Evolutionary conservation across 2,888 invertebrate genomes (phyloP).

Genomic region (Sarcophaga variegata): DNA sequence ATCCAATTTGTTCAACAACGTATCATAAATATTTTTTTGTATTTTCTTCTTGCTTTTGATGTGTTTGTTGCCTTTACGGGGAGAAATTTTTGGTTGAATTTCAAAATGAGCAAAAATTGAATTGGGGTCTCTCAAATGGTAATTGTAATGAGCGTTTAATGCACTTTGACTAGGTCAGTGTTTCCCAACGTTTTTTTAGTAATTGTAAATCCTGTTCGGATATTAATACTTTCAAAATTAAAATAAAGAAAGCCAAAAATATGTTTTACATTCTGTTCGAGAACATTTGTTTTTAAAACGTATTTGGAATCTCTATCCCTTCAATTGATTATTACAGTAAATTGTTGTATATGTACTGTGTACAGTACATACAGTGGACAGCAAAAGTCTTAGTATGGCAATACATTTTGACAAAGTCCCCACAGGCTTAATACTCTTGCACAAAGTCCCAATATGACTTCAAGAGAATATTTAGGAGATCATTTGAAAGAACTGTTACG

Average conservation of each 20-base stretch:
- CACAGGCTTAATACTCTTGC: too few relatives aligned
- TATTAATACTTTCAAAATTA: too few relatives aligned
- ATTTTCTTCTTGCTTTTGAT: not conserved
- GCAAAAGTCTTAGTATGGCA: too few relatives aligned
- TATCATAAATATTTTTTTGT: not conserved
- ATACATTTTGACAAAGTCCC: too few relatives aligned
- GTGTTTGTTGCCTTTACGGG: slow-evolving; percentile 19
- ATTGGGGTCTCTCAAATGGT: slow-evolving; percentile 8
- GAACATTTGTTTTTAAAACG: not conserved
- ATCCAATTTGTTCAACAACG: slow-evolving; percentile 26
- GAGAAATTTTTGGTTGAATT: slow-evolving; percentile 8
- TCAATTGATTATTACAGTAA: not conserved
- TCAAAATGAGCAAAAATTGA: slow-evolving; percentile 28
- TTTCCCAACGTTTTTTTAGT: not conserved
- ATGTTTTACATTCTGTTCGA: too few relatives aligned
- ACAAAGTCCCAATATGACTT: too few relatives aligned
- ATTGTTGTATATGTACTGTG: not conserved
- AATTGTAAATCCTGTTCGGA: too few relatives aligned
- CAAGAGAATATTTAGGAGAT: too few relatives aligned
- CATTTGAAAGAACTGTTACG: too few relatives aligned
- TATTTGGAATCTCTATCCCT: slow-evolving; percentile 8
- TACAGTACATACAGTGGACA: too few relatives aligned
- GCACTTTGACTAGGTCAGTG: slow-evolving; percentile 7
- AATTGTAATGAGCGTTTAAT: slow-evolving; percentile 21
- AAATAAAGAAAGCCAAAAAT: too few relatives aligned